Conservation (phyloP, 2,888 invertebrate genomes). For the Hartigia nigra region DNA sequence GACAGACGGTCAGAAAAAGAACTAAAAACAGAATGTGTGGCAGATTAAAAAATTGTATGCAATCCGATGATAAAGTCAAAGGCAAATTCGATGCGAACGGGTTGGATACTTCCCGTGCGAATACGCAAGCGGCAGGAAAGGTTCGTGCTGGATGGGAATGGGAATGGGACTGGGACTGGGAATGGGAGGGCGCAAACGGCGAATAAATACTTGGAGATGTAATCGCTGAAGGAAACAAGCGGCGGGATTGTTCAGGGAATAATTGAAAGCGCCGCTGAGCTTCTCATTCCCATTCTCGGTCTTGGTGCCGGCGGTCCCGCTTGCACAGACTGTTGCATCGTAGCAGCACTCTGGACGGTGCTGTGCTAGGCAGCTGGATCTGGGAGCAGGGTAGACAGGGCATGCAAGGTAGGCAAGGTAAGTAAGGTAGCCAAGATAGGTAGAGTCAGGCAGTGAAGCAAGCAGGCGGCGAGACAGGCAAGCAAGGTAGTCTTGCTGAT, state of each 20-base stretch:
- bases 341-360: conserved; percentile 24
- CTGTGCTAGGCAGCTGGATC: not conserved
- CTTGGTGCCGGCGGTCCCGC: conserved; percentile 28
- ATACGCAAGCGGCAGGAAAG: conserved; percentile 11
- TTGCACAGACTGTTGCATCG: conserved; percentile 18
- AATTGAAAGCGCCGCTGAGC: conserved; percentile 66
- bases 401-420: not conserved
- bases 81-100: not conserved
- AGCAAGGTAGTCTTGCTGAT: conserved; percentile 41
- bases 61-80: not conserved
- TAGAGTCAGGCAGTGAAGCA: conserved; percentile 2
- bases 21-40: conserved; percentile 3
- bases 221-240: conserved; percentile 66
- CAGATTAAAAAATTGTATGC: conserved; percentile 6
- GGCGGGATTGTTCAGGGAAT: conserved; percentile 65
- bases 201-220: conserved; percentile 66
- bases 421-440: not conserved
- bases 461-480: conserved; percentile 12
- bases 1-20: conserved; percentile 6
- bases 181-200: conserved; percentile 36
- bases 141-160: conserved; percentile 32
- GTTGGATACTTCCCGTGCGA: conserved; percentile 15
- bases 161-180: conserved; percentile 14
- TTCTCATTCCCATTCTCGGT: conserved; percentile 62
- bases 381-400: too few species aligned